Conservation (phyloP, 2,113 vertebrate species). For the Procapra przewalskii region DNA sequence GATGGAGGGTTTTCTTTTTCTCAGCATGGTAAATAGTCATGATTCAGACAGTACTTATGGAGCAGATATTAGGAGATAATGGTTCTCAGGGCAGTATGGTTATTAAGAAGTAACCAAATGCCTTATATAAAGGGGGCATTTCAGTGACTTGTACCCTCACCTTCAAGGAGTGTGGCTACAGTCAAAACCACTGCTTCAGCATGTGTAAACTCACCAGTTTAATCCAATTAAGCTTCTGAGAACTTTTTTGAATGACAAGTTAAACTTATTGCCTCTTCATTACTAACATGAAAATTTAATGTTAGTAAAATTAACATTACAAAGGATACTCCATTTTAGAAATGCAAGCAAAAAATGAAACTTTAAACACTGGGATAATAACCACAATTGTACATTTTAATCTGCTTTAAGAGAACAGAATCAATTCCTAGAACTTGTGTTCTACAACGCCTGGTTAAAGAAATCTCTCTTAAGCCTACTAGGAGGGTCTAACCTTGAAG, state of each 20-base stretch:
- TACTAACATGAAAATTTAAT: neutral
- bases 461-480: neutral
- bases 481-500: neutral
- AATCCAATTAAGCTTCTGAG: neutral
- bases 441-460: neutral
- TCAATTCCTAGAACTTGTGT: neutral
- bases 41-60: neutral
- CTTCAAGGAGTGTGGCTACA: neutral
- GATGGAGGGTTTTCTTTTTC: neutral
- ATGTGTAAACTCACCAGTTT: neutral
- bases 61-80: neutral
- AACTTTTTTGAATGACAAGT: neutral
- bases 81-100: neutral
- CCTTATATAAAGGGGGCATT: fast-evolving
- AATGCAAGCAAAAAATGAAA: neutral
- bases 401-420: neutral
- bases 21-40: neutral
- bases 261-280: neutral
- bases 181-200: neutral
- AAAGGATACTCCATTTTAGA: neutral
- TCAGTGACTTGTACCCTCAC: neutral
- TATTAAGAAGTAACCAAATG: fast-evolving
- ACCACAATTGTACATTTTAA: neutral
- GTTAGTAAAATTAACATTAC: neutral
- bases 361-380: neutral